Base-by-base conservation (phyloP, 2,797 vertebrate genomes). In the Tokudaia tokunoshimensis region DNA sequence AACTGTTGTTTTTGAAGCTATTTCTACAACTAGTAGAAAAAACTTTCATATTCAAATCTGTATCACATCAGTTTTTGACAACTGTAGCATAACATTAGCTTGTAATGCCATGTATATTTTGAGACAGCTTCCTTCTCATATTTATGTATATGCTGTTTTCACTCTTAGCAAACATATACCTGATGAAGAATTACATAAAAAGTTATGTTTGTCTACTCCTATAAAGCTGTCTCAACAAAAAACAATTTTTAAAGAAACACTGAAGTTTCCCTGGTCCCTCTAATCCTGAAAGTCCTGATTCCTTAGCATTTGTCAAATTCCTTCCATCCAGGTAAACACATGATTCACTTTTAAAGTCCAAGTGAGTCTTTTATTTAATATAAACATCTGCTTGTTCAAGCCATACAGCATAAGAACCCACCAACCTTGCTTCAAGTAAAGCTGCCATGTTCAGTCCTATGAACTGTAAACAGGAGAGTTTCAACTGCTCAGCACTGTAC, bases 401-500 rank as follows among this genome's bases (percentile, higher is more conserved):
- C 83, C 57, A 85, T 63, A 63, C 17, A 93, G 72, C 61, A 2
- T 1, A 92, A 89, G 11, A 8, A 93, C 13, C 9, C 72, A 96
- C 99, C 98, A 97, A 99, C 99, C 99, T 99, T 96, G 99, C 99
- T 98, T 99, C 99, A 96, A 99, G 99, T 97, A 99, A 97, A 94
- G 99, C 99, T 29, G 99, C 99, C 99, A 99, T 99, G 98, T 99
- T 99, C 97, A 99, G 98, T 93, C 98, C 99, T 57, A 99, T 99
- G 98, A 99, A 99, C 98, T 99, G 99, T 93, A 99, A 98, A 97
- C 99, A 99, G 97, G 99, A 99, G 52, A 99, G 98, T 97, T 99
- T 99, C 34, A 99, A 98, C 95, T 99, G 99, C 59, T 99, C 99
- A 75, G 99, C 99, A 20, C 99, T 99, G 98, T 99, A 99, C 98